Conservation (phyloP, 2,797 vertebrate genomes). For the Neosalanx taihuensis region DNA sequence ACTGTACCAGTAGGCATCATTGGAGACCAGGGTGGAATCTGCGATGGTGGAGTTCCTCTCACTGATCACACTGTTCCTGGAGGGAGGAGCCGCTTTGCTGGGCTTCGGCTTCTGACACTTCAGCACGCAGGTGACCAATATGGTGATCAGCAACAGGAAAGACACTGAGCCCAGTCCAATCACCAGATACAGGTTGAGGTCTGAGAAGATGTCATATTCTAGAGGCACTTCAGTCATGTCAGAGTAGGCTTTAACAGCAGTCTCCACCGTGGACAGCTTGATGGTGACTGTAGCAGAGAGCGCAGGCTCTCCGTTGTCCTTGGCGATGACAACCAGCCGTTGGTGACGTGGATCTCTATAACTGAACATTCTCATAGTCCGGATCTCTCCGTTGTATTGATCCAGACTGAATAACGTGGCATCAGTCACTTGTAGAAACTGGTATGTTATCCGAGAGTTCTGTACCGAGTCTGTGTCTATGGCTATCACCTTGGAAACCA, state of each 20-base stretch:
- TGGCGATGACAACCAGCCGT: constrained; percentile 24
- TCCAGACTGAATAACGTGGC: constrained; percentile 31
- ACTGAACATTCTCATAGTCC: constrained; percentile 28
- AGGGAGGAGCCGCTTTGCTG: constrained; percentile 50
- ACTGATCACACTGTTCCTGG: constrained; percentile 60
- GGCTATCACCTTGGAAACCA: constrained; percentile 42
- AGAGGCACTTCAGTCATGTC: constrained; percentile 56
- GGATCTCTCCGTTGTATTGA: constrained; percentile 30
- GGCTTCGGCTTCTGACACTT: constrained; percentile 60
- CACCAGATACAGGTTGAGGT: constrained; percentile 66
- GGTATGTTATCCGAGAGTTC: constrained; percentile 35
- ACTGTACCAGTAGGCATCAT: constrained; percentile 65
- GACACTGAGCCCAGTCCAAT: constrained; percentile 60
- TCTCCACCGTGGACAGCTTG: constrained; percentile 55
- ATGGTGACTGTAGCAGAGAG: constrained; percentile 60
- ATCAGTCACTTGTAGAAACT: constrained; percentile 27
- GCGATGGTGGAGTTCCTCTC: constrained; percentile 61
- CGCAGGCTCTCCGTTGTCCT: constrained; percentile 47
- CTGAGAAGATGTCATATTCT: constrained; percentile 62
- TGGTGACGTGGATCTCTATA: constrained; percentile 28
- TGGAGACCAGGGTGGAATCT: constrained; percentile 61
- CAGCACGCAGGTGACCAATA: constrained; percentile 60
- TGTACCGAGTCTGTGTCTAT: constrained; percentile 39
- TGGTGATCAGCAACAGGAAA: constrained; percentile 58
- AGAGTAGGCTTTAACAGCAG: constrained; percentile 49